These are phyloP conservation scores for Capreolus pygargus DNA, from an alignment of 2,113 vertebrate genomes.

Conservation along the genomic window DNA sequence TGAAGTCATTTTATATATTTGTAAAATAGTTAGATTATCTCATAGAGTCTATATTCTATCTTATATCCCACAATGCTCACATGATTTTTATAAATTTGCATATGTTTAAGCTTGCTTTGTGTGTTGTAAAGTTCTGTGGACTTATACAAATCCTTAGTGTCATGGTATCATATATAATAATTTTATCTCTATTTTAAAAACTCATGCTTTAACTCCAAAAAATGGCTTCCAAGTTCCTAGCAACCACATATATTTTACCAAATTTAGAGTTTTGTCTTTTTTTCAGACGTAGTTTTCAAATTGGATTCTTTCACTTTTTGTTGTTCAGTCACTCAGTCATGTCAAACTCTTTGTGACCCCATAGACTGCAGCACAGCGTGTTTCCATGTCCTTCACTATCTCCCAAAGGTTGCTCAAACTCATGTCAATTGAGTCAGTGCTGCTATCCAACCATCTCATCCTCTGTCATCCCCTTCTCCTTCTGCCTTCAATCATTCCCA, in stretches of 20 bases:
- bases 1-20: background rate
- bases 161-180: background rate
- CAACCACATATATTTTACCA: background rate
- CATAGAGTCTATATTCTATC: background rate
- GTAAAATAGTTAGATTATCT: background rate
- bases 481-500: background rate
- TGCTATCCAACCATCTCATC: background rate
- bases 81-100: background rate
- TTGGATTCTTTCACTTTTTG: background rate
- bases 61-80: background rate
- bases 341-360: background rate
- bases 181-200: background rate
- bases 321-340: background rate
- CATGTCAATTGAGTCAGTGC: background rate
- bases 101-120: background rate
- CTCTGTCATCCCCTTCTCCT: accelerated
- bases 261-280: background rate
- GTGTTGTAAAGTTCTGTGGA: background rate
- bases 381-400: background rate
- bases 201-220: background rate
- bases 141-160: background rate
- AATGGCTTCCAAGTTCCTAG: background rate
- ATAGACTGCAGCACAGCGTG: background rate
- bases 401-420: background rate
- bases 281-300: background rate